Percentiles rank a stretch among this genome's conserved stretches.
These are phyloP conservation scores for Oryzias javanicus DNA, from an alignment of 2,113 vertebrate genomes.

Conservation along the genomic window DNA sequence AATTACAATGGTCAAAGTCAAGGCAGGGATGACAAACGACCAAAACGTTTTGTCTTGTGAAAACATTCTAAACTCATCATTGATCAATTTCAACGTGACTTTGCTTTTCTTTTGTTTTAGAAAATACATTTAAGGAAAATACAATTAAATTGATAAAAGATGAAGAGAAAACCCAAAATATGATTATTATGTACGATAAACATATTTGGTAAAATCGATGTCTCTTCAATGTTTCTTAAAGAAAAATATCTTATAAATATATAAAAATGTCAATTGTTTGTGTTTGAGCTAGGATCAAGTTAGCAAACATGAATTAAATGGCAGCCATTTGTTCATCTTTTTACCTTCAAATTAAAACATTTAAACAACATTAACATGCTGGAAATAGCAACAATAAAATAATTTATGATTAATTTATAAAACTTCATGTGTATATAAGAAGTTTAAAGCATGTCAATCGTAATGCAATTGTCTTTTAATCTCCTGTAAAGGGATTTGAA, in stretches of 20 bases:
- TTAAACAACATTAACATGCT: no score
- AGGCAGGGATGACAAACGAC: background rate
- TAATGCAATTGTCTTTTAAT: no score
- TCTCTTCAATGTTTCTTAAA: background rate
- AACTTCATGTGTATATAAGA: background rate
- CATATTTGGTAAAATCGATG: background rate
- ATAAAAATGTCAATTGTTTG: background rate
- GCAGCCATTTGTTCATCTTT: accelerated
- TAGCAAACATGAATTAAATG: no score
- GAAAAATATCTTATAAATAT: background rate
- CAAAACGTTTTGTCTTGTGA: background rate
- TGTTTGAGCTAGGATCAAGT: conserved; percentile 9
- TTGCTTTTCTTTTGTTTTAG: background rate
- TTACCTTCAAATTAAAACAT: conserved; percentile 24
- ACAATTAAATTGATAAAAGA: background rate
- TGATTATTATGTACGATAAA: background rate
- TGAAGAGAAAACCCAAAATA: background rate
- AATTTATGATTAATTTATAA: no score
- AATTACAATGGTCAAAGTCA: background rate
- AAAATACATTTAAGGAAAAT: background rate
- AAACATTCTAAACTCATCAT: background rate
- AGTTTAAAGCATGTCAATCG: background rate
- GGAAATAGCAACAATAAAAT: background rate
- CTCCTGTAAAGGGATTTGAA: no score
- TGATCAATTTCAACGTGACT: background rate